phyloP scores from a whole-genome alignment of 1,140 invertebrate genomes.

The Eriosoma lanigerum region DNA sequence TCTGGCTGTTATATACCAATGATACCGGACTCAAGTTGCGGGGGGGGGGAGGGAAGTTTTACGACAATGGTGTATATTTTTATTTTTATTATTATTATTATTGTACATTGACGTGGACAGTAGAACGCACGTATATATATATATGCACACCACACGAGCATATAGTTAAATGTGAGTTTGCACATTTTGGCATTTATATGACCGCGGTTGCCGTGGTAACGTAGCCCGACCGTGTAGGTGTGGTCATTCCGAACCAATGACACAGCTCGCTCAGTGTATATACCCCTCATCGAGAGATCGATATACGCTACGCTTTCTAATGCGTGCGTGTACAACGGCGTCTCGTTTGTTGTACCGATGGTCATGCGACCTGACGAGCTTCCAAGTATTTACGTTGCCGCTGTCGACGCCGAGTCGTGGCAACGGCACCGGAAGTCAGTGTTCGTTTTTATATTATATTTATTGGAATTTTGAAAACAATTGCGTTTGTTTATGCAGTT shows the following conservation, averaged over 20 bases:
- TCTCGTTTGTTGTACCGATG: not conserved
- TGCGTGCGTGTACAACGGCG: not conserved
- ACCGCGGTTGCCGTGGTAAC: conserved; percentile 48
- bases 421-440: not conserved
- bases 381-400: not conserved
- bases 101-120: not conserved
- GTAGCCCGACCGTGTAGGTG: conserved; percentile 46
- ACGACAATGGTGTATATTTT: no score
- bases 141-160: not conserved
- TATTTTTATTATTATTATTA: no score
- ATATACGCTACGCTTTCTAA: not conserved
- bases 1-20: no score
- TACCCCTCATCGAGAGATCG: conserved; percentile 24
- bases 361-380: not conserved
- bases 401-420: not conserved
- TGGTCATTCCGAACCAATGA: conserved; percentile 52
- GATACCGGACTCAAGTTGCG: no score
- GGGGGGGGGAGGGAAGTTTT: no score
- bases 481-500: no score
- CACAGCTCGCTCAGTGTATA: conserved; percentile 10
- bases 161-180: not conserved
- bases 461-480: no score
- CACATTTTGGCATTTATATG: conserved; percentile 44
- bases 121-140: not conserved
- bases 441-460: not conserved